phyloP scores from a whole-genome alignment of 2,113 vertebrate species.

The Syngnathus floridae region DNA sequence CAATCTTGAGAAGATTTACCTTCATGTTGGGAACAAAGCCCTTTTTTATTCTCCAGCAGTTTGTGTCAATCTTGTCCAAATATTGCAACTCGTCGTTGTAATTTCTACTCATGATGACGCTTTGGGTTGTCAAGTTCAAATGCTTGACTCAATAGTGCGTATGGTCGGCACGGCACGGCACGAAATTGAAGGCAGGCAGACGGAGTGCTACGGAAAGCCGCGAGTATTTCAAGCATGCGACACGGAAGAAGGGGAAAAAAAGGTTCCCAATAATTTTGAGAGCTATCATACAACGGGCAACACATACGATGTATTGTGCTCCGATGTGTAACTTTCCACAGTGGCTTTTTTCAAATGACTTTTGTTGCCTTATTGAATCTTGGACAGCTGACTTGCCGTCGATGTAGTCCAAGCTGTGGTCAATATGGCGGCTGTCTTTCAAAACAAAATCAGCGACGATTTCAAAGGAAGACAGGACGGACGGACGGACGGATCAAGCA shows the following conservation, averaged over 20 bases:
- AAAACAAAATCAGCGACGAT: slow-evolving; percentile 3
- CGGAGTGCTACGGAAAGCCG: slow-evolving; percentile 24
- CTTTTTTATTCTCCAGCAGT: slow-evolving; percentile 92
- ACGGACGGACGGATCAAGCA: not conserved
- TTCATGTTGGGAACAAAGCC: slow-evolving; percentile 98
- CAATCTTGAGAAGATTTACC: slow-evolving; percentile 53
- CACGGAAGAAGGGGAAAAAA: too few relatives aligned
- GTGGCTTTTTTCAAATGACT: too few relatives aligned
- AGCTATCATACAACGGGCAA: too few relatives aligned
- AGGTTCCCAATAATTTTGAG: too few relatives aligned
- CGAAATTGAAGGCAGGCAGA: too few relatives aligned
- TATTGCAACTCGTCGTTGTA: slow-evolving; percentile 97
- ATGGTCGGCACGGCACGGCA: too few relatives aligned
- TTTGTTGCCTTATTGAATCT: not conserved
- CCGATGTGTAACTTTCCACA: too few relatives aligned
- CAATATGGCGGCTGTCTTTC: not conserved
- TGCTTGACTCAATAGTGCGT: not conserved
- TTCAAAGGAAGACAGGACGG: too few relatives aligned
- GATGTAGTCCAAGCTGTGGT: not conserved
- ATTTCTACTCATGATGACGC: slow-evolving; percentile 78
- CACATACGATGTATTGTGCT: too few relatives aligned
- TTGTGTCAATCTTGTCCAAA: slow-evolving; percentile 84
- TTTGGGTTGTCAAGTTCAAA: not conserved
- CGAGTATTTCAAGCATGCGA: fast-evolving
- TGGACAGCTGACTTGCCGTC: slow-evolving; percentile 2